Conservation (phyloP, 1,140 invertebrate species). For the Ceratosolen solmsi region DNA sequence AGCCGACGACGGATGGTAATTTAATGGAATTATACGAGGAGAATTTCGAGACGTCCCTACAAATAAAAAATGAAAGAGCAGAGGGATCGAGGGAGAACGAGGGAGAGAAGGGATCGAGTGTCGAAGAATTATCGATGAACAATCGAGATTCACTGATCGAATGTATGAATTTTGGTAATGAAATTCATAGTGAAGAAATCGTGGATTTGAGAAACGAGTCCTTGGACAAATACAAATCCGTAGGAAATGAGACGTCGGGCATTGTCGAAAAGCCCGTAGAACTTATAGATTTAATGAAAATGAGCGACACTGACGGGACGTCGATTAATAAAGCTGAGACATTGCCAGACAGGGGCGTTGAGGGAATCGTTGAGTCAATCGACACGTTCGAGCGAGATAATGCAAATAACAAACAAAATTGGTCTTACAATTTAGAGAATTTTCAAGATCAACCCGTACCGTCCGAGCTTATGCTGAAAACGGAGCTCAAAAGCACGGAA, state of each 20-base stretch:
- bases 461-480: conserved; percentile 41
- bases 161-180: background rate
- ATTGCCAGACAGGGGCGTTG: background rate
- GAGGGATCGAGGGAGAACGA: background rate
- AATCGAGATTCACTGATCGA: background rate
- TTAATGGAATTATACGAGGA: conserved; percentile 38
- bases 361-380: background rate
- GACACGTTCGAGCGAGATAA: background rate
- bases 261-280: background rate
- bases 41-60: conserved; percentile 26
- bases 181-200: background rate
- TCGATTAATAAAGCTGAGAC: background rate
- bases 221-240: background rate
- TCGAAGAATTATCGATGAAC: background rate
- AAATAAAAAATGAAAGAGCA: conserved; percentile 28
- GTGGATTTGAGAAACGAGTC: background rate
- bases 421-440: conserved; percentile 31
- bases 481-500: background rate
- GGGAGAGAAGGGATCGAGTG: background rate
- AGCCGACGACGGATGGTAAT: conserved; percentile 1
- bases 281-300: background rate
- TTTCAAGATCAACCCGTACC: background rate
- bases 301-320: background rate
- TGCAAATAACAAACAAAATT: conserved; percentile 7
- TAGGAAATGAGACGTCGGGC: background rate